These are phyloP conservation scores for Pseudomugil tenellus DNA, from an alignment of 2,797 vertebrate genomes.

Conservation along the genomic window DNA sequence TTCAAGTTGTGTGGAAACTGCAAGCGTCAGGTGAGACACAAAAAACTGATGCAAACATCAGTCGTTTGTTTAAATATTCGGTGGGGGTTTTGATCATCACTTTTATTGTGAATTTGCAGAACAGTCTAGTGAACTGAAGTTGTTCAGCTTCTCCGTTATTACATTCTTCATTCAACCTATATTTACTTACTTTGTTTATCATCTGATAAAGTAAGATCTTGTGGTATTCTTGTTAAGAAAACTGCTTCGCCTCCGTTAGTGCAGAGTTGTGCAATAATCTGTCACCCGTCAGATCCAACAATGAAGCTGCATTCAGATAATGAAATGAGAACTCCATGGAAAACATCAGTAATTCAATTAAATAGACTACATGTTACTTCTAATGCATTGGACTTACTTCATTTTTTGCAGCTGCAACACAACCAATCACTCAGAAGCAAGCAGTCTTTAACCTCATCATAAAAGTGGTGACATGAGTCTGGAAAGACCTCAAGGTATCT, in stretches of 20 bases:
- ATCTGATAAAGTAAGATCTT: neutral
- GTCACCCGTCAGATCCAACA: neutral
- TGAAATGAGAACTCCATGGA: neutral
- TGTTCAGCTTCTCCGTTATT: conserved; percentile 1
- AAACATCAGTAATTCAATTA: neutral
- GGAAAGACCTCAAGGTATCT: too few relatives aligned
- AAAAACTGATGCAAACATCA: neutral
- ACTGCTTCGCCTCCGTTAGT: neutral
- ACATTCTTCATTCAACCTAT: neutral
- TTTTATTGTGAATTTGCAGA: neutral
- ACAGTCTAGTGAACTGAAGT: neutral
- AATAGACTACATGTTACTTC: neutral
- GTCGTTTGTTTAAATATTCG: neutral
- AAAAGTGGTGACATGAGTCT: too few relatives aligned
- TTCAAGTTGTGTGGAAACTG: neutral
- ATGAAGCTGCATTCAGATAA: conserved; percentile 1
- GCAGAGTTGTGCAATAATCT: neutral
- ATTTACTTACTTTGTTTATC: neutral
- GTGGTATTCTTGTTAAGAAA: neutral
- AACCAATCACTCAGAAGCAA: neutral
- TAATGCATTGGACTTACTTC: too few relatives aligned
- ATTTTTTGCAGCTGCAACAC: neutral
- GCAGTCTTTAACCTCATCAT: too few relatives aligned
- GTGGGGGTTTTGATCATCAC: neutral
- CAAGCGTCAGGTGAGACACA: neutral